Evolutionary conservation across 2,888 invertebrate species (phyloP).

Genomic region (Aleiodes leptofemur): DNA sequence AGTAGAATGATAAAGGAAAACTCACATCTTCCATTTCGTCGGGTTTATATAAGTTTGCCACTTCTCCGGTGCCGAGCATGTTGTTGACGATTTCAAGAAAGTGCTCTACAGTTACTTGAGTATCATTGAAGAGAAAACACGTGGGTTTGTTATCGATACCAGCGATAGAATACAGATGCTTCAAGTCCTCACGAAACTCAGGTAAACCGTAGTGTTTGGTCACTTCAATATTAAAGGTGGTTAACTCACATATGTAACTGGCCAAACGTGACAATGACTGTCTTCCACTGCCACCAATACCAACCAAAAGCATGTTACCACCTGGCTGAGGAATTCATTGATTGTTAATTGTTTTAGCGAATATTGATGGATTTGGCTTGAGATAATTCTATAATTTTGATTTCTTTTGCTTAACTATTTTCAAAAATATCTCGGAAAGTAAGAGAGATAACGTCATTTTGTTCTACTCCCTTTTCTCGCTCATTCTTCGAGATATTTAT

Average conservation of each 20-base stretch:
- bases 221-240: slow-evolving; percentile 87
- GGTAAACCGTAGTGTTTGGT: slow-evolving; percentile 85
- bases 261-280: slow-evolving; percentile 87
- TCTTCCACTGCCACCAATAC: slow-evolving; percentile 91
- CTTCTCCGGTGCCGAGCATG: slow-evolving; percentile 90
- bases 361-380: no score
- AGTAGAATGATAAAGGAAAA: slow-evolving; percentile 49
- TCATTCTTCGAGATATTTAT: no score
- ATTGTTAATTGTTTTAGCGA: no score
- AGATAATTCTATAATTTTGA: no score
- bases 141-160: slow-evolving; percentile 87
- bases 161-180: slow-evolving; percentile 82
- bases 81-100: slow-evolving; percentile 94
- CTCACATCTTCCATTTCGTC: slow-evolving; percentile 93
- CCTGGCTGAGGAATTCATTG: slow-evolving; percentile 78
- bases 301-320: slow-evolving; percentile 90
- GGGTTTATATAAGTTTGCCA: slow-evolving; percentile 89
- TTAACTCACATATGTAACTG: slow-evolving; percentile 87
- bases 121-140: slow-evolving; percentile 90
- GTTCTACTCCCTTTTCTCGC: no score
- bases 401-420: no score
- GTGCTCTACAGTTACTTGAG: slow-evolving; percentile 88
- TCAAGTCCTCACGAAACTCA: slow-evolving; percentile 90
- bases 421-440: no score
- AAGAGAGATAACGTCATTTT: no score